Base-by-base conservation (phyloP, 2,113 vertebrate genomes). In the Ardeotis arabs region DNA sequence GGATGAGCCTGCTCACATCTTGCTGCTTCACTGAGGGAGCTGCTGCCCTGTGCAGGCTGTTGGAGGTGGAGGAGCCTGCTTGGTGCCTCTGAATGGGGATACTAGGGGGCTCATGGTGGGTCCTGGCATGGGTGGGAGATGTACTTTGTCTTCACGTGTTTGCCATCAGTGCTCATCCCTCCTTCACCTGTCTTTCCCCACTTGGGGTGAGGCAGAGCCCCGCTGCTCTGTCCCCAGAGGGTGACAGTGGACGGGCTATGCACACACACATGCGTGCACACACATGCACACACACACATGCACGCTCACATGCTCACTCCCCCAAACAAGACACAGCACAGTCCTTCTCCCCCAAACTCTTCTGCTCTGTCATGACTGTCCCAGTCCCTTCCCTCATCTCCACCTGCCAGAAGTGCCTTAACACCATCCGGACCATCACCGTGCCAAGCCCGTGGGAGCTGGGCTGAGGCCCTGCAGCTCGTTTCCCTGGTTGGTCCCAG, bases 51-150 rank as follows among this genome's bases (percentile, higher is more conserved):
- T 0, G 0, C 4, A 17, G 76, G 47, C 52, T 87, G n/a, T 5
- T 90, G 80, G 45, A 58, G 50, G 11, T 1, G 0, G 5, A 72
- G 84, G 3, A 88, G 14, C 35, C 45, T 59, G 39, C 75, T 31
- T 0, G 0, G 27, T 23, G 20, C 31, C 44, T 72, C 47, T 59
- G 52, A 11, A 15, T 0, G 0, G 28, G 10, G 49, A 8, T 55
- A 11, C 7, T 33, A 27, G n/a, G 49, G 37, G 35, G 47, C 21
- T 87, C 18, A 18, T 21, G 17, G 41, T 6, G 7, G 64, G 50
- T 6, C 10, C 80, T 50, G 55, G 12, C 18, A 7, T 12, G 25
- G 19, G 16, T 5, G 27, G 45, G 59, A 66, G 66, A 7, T 3
- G 10, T 13, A 31, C 47, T 89, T 37, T 33, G 19, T 44, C 59